phyloP scores from a whole-genome alignment of 2,797 vertebrate species.

The Cheirogaleus major region DNA sequence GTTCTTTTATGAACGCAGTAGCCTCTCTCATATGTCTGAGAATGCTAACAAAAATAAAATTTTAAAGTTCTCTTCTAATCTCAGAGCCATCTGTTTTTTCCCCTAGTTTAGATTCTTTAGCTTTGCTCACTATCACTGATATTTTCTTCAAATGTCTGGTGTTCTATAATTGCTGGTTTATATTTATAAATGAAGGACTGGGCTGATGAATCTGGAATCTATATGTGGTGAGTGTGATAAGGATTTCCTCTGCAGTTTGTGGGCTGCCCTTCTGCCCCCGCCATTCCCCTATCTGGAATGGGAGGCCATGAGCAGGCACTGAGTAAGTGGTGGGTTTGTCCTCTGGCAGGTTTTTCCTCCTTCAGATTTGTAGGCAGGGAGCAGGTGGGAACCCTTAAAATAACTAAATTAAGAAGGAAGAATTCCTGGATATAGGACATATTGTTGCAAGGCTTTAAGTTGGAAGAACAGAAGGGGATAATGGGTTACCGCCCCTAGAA shows the following conservation, averaged over 20 bases:
- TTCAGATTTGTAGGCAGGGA: neutral
- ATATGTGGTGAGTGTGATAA: neutral
- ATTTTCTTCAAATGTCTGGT: neutral
- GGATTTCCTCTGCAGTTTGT: neutral
- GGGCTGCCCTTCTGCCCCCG: neutral
- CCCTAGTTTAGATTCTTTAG: neutral
- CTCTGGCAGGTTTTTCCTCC: neutral
- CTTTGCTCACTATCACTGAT: neutral
- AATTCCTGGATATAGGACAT: neutral
- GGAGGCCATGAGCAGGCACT: neutral
- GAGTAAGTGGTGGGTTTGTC: neutral
- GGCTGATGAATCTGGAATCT: neutral
- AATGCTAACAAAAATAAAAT: conserved; percentile 17
- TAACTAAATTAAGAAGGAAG: neutral
- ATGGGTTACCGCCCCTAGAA: neutral
- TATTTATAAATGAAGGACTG: neutral
- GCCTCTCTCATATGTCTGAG: neutral
- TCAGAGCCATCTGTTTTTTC: neutral
- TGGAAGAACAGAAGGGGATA: neutral
- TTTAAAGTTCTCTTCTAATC: neutral
- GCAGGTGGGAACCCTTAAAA: neutral
- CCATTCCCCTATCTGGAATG: neutral
- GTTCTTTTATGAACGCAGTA: neutral
- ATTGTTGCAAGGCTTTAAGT: neutral
- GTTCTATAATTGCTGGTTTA: neutral